phyloP scores from a whole-genome alignment of 1,140 invertebrate genomes.

The Episyrphus balteatus region DNA sequence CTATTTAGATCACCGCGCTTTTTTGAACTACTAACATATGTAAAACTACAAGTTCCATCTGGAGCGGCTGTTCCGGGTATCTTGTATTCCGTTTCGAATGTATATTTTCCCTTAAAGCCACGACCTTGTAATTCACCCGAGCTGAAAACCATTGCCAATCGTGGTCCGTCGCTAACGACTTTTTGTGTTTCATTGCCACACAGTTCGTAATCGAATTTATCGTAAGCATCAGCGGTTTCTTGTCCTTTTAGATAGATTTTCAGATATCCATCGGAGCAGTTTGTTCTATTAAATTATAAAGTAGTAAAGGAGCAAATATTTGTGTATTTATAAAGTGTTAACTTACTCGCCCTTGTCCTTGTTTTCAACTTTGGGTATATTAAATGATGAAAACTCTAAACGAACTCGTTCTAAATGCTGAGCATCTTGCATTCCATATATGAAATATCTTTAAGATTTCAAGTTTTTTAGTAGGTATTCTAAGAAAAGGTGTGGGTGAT shows the following conservation, averaged over 20 bases:
- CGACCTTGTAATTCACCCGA: constrained; percentile 77
- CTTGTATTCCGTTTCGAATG: constrained; percentile 61
- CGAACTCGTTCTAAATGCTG: constrained; percentile 88
- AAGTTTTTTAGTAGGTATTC: not conserved
- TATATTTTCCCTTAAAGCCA: constrained; percentile 72
- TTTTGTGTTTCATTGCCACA: constrained; percentile 68
- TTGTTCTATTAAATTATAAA: constrained; percentile 36
- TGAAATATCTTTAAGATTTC: constrained; percentile 64
- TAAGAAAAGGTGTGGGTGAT: not conserved
- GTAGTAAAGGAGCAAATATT: not conserved
- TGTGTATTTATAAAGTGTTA: not conserved
- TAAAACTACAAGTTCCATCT: constrained; percentile 80
- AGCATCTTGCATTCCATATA: constrained; percentile 92
- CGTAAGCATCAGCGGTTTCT: constrained; percentile 82
- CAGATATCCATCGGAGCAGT: constrained; percentile 81
- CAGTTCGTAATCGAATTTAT: constrained; percentile 85
- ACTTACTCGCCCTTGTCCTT: constrained; percentile 36
- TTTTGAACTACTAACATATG: constrained; percentile 72
- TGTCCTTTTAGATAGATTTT: constrained; percentile 87
- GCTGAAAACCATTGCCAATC: constrained; percentile 86
- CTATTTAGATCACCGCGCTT: constrained; percentile 90
- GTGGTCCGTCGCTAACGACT: constrained; percentile 76
- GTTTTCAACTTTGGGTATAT: constrained; percentile 72
- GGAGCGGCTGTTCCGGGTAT: constrained; percentile 90
- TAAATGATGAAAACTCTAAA: constrained; percentile 77